phyloP scores from a whole-genome alignment of 2,113 vertebrate genomes.

The Indri indri region DNA sequence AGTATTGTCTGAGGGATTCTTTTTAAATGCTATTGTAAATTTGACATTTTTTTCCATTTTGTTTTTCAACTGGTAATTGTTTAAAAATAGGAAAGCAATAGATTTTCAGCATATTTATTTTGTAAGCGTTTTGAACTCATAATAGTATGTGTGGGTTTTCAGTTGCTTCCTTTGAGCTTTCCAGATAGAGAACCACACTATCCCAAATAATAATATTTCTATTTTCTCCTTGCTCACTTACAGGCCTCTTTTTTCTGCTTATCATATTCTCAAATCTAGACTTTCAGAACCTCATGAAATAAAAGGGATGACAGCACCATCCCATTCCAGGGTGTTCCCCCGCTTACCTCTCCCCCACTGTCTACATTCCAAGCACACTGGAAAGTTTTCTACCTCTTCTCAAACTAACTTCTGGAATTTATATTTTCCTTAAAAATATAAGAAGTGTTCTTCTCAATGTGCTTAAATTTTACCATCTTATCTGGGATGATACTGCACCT shows the following conservation, averaged over 20 bases:
- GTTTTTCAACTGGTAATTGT: neutral
- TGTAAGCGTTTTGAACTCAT: neutral
- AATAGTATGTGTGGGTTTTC: neutral
- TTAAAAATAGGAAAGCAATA: neutral
- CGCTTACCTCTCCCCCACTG: neutral
- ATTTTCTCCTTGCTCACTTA: neutral
- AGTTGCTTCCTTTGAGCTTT: neutral
- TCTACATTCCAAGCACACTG: neutral
- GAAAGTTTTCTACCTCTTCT: neutral
- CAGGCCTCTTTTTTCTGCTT: neutral
- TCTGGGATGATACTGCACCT: too few species aligned
- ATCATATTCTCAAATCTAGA: neutral
- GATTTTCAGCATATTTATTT: neutral
- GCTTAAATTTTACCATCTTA: neutral
- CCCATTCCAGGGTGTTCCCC: neutral
- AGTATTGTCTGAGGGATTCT: neutral
- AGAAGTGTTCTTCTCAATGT: rapidly evolving
- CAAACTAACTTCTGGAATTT: neutral
- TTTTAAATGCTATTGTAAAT: neutral
- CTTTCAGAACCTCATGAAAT: neutral
- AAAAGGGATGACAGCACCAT: neutral
- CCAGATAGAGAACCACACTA: neutral
- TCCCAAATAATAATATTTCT: neutral
- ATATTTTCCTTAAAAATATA: neutral
- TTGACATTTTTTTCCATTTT: neutral